Base-by-base conservation (phyloP, 2,888 invertebrate genomes). In the Pimpla rufipes region DNA sequence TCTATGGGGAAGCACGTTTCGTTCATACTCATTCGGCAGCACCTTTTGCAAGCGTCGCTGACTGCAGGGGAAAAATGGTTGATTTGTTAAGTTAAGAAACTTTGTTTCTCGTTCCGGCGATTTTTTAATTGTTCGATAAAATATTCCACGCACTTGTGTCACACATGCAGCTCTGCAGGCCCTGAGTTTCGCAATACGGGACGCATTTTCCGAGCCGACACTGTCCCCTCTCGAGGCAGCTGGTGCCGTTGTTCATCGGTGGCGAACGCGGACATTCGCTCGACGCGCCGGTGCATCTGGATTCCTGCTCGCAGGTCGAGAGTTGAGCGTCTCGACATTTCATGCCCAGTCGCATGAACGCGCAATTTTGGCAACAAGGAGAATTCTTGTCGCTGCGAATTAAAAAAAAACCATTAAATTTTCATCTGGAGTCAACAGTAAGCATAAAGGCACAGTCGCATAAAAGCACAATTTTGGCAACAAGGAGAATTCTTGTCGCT, bases 401-500 rank as follows among this genome's bases (percentile, higher is more conserved):
- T 93, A 50, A 67, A 59, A 66, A 64, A 64, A 52, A 5, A 13
- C 16, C 18, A 57, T 62, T 62, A 2, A 71, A 42, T 35, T 23
- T 66, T n/a, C 23, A 21, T 45, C 35, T 16, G 40, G 29, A 52
- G 11, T 62, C 13, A 66, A n/a, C 42, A 37, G 45, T 8, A 18
- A 50, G 8, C 7, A 50, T 23, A 50, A 5, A n/a, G 1, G 10
- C 97, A 97, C 4, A 95, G 94, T 68, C 96, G 95, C 94, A 98
- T 98, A 92, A 96, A 98, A 90, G 97, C 96, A 91, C 99, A 99
- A 88, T 97, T 96, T 93, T 97, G 96, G 92, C 99, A 99, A 92
- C 99, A 99, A 4, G 98, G 98, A 0, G 98, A 98, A 94, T 99
- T 99, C 93, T 98, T 98, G 93, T 99, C 99, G 92, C 99, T 98